Percentiles rank a stretch among this genome's conserved stretches.
Conservation (phyloP, 2,113 vertebrate genomes). For the Brachionichthys hirsutus region DNA sequence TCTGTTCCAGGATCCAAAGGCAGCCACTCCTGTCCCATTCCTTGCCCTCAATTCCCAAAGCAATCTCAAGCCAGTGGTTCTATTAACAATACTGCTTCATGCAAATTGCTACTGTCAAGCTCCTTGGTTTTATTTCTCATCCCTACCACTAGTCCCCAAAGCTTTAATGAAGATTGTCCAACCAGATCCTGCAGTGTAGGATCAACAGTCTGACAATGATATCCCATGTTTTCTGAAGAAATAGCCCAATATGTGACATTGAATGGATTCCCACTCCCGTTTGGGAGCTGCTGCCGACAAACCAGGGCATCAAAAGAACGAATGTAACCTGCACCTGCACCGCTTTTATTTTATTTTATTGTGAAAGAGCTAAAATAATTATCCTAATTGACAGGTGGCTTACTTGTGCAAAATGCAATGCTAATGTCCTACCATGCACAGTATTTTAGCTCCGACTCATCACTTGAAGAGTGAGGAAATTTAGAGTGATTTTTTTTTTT, state of each 20-base stretch:
- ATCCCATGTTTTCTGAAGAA: constrained; percentile 23
- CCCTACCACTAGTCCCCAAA: constrained; percentile 28
- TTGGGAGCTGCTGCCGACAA: constrained; percentile 23
- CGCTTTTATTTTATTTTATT: constrained; percentile 17
- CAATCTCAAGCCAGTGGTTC: constrained; percentile 68
- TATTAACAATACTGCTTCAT: constrained; percentile 71
- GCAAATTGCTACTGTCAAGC: constrained; percentile 70
- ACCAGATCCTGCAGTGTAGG: constrained; percentile 15
- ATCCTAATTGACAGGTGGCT: constrained; percentile 42
- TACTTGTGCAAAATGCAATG: constrained; percentile 14
- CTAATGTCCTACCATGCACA: constrained; percentile 33
- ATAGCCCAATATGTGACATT: constrained; percentile 26
- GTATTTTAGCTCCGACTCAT: constrained; percentile 24
- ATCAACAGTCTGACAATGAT: constrained; percentile 57
- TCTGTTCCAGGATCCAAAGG: constrained; percentile 46
- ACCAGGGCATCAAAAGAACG: constrained; percentile 37
- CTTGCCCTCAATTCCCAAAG: constrained; percentile 70
- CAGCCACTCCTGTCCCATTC: constrained; percentile 57
- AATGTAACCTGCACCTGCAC: constrained; percentile 22
- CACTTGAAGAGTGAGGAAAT: constrained; percentile 13
- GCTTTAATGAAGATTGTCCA: constrained; percentile 48
- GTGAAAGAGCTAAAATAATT: constrained; percentile 23
- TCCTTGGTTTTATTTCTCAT: constrained; percentile 58
- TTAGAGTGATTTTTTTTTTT: neutral
- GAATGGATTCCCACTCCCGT: constrained; percentile 43